A percentile compares a stretch with the other conserved stretches of the same genome.
Conservation (phyloP, 2,797 vertebrate genomes). For the Helostoma temminkii region DNA sequence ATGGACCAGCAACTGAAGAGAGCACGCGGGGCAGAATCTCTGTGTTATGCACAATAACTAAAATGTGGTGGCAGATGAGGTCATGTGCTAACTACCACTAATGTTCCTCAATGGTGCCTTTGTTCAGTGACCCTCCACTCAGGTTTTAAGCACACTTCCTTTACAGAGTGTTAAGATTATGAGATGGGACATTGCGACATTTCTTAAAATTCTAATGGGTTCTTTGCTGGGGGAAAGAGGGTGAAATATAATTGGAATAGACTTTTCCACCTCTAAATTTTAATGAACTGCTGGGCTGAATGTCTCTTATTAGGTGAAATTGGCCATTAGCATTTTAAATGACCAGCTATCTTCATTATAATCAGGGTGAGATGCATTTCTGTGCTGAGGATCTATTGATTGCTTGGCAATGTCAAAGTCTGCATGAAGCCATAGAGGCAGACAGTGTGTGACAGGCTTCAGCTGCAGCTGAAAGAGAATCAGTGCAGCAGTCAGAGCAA, state of each 20-base stretch:
- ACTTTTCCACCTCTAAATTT: slow-evolving; percentile 86
- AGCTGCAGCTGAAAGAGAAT: slow-evolving; percentile 54
- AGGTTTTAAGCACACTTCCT: slow-evolving; percentile 61
- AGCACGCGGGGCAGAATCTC: slow-evolving; percentile 13
- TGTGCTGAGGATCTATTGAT: slow-evolving; percentile 76
- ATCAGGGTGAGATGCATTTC: slow-evolving; percentile 77
- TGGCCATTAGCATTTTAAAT: slow-evolving; percentile 84
- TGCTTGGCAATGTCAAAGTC: slow-evolving; percentile 77
- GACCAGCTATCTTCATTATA: slow-evolving; percentile 82
- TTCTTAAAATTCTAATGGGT: slow-evolving; percentile 80
- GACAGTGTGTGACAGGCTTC: slow-evolving; percentile 61
- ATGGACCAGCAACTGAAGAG: slow-evolving; percentile 21
- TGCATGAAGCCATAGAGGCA: slow-evolving; percentile 73
- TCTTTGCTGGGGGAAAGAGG: slow-evolving; percentile 52
- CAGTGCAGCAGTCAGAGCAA: slow-evolving; percentile 33
- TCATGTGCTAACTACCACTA: slow-evolving; percentile 60
- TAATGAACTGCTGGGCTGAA: slow-evolving; percentile 82
- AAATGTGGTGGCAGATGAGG: slow-evolving; percentile 63
- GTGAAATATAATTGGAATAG: slow-evolving; percentile 79
- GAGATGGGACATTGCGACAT: slow-evolving; percentile 69
- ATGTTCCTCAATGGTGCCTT: slow-evolving; percentile 61
- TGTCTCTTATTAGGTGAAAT: slow-evolving; percentile 84
- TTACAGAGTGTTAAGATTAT: slow-evolving; percentile 59
- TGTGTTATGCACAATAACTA: slow-evolving; percentile 32
- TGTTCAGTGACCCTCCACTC: slow-evolving; percentile 56